Evolutionary conservation across 1,140 invertebrate species (phyloP).

Genomic region (Drosophila cardini): DNA sequence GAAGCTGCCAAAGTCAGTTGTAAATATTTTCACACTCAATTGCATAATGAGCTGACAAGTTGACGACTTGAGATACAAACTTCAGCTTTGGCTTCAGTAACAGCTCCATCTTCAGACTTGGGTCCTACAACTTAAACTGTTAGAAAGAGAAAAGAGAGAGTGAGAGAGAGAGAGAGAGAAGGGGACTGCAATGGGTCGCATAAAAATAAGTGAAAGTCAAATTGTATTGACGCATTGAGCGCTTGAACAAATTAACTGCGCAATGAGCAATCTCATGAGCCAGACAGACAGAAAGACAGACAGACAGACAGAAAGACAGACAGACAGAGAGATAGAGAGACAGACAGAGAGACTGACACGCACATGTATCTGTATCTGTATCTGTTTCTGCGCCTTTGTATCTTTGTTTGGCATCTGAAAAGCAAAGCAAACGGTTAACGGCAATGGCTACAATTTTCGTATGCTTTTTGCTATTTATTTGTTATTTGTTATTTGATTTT

Average conservation of each 20-base stretch:
- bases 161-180: background rate
- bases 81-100: background rate
- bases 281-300: constrained; percentile 12
- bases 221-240: constrained; percentile 80
- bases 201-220: constrained; percentile 80
- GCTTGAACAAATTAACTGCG: constrained; percentile 81
- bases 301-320: constrained; percentile 12
- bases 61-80: constrained; percentile 32
- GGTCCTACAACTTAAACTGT: constrained; percentile 17
- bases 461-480: constrained; percentile 34
- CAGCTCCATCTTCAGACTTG: constrained; percentile 24
- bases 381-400: constrained; percentile 41
- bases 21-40: constrained; percentile 46
- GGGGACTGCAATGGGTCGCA: constrained; percentile 44
- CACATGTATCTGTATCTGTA: constrained; percentile 43
- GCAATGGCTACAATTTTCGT: constrained; percentile 35
- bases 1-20: constrained; percentile 19
- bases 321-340: constrained; percentile 7
- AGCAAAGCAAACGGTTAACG: constrained; percentile 36
- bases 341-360: constrained; percentile 26
- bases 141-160: background rate
- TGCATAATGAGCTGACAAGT: constrained; percentile 47
- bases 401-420: constrained; percentile 43
- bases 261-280: constrained; percentile 64
- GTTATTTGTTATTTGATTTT: background rate